Evolutionary conservation across 1,140 invertebrate genomes (phyloP), one percentile per base, ranked within the genome.

Genomic region (Agrilus planipennis): DNA sequence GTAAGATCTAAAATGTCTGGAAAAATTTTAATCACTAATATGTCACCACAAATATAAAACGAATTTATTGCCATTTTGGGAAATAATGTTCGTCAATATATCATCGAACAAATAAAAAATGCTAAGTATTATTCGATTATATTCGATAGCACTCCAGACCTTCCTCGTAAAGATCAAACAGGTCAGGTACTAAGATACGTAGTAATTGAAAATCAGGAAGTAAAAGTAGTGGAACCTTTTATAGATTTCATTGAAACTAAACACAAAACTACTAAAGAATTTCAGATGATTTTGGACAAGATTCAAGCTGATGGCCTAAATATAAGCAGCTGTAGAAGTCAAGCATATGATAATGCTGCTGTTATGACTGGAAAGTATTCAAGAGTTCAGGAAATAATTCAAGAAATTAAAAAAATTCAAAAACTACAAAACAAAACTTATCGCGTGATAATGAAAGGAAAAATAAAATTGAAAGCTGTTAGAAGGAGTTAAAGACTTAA

Each of bases 321-420:
- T 5, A 34, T 17, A 5, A 42, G 4, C 19, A 42, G 27, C 17
- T 37, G 32, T 19, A 28, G 34, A 31, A 22, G 41, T 11, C 22
- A 43, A 43, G 23, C 19, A 3, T 39, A 41, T 21, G 27, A 32
- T 9, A 31, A 34, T 41, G 20, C 16, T 14, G 28, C 27, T 18
- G 18, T 27, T 20, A 18, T 39, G 22, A n/a, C 51, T 41, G 58
- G 59, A 23, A 44, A 34, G 6, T 58, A 60, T 41, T 50, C 38
- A 36, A 56, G 60, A 17, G 44, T 62, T 29, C 60, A 64, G 53
- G 50, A 50, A 17, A 40, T 39, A 39, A 52, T 61, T 32, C 32
- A 49, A 44, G 45, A 42, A n/a, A 14, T 40, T 41, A 39, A 35
- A n/a, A n/a, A n/a, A n/a, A n/a, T n/a, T n/a, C n/a, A n/a, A n/a